These are phyloP conservation scores for Anguilla rostrata DNA, from an alignment of 2,113 vertebrate genomes.

Conservation along the genomic window DNA sequence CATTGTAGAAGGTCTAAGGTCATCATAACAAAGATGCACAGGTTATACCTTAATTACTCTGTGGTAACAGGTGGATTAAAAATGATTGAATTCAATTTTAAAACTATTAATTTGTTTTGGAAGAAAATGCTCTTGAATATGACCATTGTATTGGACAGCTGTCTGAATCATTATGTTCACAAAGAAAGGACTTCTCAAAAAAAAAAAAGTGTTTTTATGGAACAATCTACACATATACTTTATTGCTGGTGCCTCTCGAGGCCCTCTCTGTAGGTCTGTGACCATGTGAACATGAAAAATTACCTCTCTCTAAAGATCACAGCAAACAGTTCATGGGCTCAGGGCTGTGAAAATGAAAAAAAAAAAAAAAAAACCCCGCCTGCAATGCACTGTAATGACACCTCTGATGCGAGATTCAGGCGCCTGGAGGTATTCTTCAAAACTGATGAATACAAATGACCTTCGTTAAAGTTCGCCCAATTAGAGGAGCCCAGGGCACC, in stretches of 20 bases:
- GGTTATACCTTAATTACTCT: not conserved
- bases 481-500: not conserved
- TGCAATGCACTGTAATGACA: not conserved
- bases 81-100: not conserved
- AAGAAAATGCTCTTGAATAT: not conserved
- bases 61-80: not conserved
- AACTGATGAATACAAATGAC: slow-evolving; percentile 2
- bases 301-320: not conserved
- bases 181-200: not conserved
- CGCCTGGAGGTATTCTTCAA: not conserved
- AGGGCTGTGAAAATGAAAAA: not conserved
- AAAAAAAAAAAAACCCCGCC: not conserved
- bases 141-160: not conserved
- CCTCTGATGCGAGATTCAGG: not conserved
- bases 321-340: not conserved
- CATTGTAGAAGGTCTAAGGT: not conserved
- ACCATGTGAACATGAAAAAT: not conserved
- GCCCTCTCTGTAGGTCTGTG: not conserved
- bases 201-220: not conserved
- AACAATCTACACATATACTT: not conserved
- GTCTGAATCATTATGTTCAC: not conserved
- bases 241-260: not conserved
- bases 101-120: not conserved
- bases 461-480: not conserved
- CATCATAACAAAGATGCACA: not conserved